phyloP scores from a whole-genome alignment of 2,113 vertebrate species.

The Rhinolophus ferrumequinum region DNA sequence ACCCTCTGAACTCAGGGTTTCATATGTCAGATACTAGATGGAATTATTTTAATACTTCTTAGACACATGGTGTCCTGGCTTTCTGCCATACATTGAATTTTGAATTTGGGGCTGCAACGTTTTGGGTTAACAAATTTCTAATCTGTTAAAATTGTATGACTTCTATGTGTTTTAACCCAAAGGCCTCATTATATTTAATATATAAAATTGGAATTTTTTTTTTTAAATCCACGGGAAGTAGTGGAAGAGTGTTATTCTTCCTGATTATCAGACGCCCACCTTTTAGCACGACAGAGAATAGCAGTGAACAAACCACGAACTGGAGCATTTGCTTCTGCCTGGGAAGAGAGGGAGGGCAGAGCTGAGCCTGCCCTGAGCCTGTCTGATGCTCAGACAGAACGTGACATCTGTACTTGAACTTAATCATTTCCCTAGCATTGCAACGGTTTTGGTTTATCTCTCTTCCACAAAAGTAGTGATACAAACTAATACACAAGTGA shows the following conservation, averaged over 20 bases:
- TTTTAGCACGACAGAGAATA: background rate
- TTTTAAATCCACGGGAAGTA: background rate
- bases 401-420: background rate
- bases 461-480: background rate
- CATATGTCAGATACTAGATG: background rate
- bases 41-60: background rate
- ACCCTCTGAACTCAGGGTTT: background rate
- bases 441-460: background rate
- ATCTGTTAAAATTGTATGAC: constrained; percentile 16
- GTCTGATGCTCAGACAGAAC: background rate
- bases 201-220: background rate
- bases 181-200: background rate
- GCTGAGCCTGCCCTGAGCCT: background rate
- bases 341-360: background rate
- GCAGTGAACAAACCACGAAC: background rate
- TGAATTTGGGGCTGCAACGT: background rate
- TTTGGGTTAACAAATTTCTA: background rate
- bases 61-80: background rate
- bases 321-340: background rate
- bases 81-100: background rate
- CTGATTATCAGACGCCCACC: background rate
- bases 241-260: background rate
- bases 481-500: background rate
- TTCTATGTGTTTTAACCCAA: background rate
- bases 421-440: background rate